Evolutionary conservation across 1,140 invertebrate genomes (phyloP), one percentile per base, ranked within the genome.

Genomic region (Heliconius hewitsoni): DNA sequence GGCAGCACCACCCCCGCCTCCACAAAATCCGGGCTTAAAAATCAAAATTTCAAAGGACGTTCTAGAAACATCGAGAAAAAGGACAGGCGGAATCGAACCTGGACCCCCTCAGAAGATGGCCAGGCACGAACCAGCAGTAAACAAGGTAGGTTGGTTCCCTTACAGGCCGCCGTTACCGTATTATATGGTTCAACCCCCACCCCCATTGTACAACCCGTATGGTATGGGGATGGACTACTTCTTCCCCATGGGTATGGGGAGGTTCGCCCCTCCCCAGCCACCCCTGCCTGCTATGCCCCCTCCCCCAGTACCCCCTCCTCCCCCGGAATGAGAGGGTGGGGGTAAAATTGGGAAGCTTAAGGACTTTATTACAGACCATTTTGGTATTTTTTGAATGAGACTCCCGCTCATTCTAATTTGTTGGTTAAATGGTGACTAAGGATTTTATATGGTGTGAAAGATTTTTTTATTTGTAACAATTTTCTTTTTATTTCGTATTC

Each of bases 11-110:
- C 94, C 93, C 8, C 93, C 91, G 5, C 91, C 92, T 23, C 90
- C 90, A 19, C 88, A 91, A 75, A 77, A 85, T 1, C 83, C 91
- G 3, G 90, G 91, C 0, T 80, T 95, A 11, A 94, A 95, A 84
- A 95, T 95, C 86, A 95, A 95, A 85, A 95, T 95, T 71, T 90
- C 94, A 1, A 94, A 94, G 82, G 93, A 94, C 52, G 89, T 93
- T 16, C 82, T 95, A 66, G 94, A 95, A 77, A 90, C 89, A 9
- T 92, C 92, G 5, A 83, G 90, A 18, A 92, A 94, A 84, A 87
- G 93, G 72, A 80, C 81, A 30, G 85, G 84, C 9, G 73, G 55
- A 11, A 52, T 74, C 27, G 86, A 89, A 18, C 78, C 83, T 4
- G 91, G 86, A 3, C 92, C 91, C 3, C 90, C 93, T 60, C 82